phyloP scores from a whole-genome alignment of 2,888 invertebrate species.

The Imbricaverruca yamaguchii region DNA sequence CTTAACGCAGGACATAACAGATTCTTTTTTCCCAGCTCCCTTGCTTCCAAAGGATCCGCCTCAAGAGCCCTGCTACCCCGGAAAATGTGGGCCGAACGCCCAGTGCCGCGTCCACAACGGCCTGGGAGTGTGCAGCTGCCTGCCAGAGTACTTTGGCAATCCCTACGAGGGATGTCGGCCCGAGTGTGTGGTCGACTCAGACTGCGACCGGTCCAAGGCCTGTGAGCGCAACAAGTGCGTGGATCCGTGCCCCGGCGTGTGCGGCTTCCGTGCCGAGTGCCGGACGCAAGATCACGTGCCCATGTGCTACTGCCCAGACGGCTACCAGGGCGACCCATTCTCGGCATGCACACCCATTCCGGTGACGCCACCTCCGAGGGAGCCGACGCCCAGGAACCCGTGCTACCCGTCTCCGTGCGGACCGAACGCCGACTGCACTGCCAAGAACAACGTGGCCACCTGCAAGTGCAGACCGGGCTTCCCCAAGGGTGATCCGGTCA shows the following conservation, averaged over 20 bases:
- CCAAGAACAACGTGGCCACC: slow-evolving; percentile 49
- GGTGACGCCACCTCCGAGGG: not conserved
- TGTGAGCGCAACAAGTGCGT: slow-evolving; percentile 65
- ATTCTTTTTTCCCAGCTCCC: no score
- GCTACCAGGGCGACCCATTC: slow-evolving; percentile 67
- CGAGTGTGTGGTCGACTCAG: slow-evolving; percentile 67
- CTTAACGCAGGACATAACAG: no score
- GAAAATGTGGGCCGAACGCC: slow-evolving; percentile 63
- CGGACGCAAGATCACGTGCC: slow-evolving; percentile 66
- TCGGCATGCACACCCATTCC: slow-evolving; percentile 50
- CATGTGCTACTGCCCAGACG: slow-evolving; percentile 61
- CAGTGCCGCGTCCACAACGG: slow-evolving; percentile 70
- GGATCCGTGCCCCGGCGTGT: slow-evolving; percentile 65
- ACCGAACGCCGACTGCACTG: slow-evolving; percentile 64
- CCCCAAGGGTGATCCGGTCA: slow-evolving; percentile 58
- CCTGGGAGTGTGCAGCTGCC: slow-evolving; percentile 62
- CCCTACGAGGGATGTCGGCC: slow-evolving; percentile 66
- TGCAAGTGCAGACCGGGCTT: slow-evolving; percentile 64
- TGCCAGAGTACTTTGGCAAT: slow-evolving; percentile 67
- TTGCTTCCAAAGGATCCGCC: no score
- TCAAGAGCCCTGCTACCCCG: slow-evolving; percentile 29
- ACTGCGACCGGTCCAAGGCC: slow-evolving; percentile 60
- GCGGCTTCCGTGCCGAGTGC: slow-evolving; percentile 64
- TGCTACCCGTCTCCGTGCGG: slow-evolving; percentile 72
- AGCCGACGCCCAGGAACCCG: slow-evolving; percentile 50